A percentile compares a stretch with the other conserved stretches of the same genome.
Conservation (phyloP, 1,140 invertebrate genomes). For the Paramacrobiotus metropolitanus region DNA sequence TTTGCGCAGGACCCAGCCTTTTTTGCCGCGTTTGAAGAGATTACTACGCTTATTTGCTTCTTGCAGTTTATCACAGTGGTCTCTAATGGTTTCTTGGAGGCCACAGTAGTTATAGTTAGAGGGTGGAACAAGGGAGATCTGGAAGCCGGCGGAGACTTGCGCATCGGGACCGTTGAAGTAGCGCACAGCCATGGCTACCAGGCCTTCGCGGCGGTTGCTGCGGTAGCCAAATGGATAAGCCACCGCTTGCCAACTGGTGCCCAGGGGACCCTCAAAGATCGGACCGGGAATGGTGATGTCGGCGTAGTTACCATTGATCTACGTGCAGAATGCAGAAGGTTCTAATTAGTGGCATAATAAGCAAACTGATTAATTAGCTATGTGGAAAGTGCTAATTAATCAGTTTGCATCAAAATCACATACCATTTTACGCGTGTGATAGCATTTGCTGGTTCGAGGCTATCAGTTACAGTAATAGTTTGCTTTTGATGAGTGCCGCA, state of each 20-base stretch:
- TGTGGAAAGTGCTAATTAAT: too few relatives aligned
- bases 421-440: too few relatives aligned
- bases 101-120: background rate
- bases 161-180: background rate
- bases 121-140: background rate
- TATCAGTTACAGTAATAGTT: too few relatives aligned
- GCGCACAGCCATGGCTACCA: background rate
- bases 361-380: too few relatives aligned
- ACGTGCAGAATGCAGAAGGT: too few relatives aligned
- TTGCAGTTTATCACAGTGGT: background rate
- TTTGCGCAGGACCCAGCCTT: background rate
- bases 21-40: background rate
- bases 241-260: background rate
- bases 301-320: background rate
- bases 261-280: background rate
- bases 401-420: too few relatives aligned
- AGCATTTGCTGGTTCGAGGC: too few relatives aligned
- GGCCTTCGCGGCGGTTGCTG: background rate
- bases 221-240: background rate
- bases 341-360: too few relatives aligned
- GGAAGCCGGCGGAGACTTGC: background rate
- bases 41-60: background rate
- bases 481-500: too few relatives aligned
- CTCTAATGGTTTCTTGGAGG: background rate
- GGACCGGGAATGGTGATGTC: background rate